Percentiles rank a stretch among this genome's conserved stretches.
These are phyloP conservation scores for Geothlypis trichas DNA, from an alignment of 2,113 vertebrate genomes.

Conservation along the genomic window DNA sequence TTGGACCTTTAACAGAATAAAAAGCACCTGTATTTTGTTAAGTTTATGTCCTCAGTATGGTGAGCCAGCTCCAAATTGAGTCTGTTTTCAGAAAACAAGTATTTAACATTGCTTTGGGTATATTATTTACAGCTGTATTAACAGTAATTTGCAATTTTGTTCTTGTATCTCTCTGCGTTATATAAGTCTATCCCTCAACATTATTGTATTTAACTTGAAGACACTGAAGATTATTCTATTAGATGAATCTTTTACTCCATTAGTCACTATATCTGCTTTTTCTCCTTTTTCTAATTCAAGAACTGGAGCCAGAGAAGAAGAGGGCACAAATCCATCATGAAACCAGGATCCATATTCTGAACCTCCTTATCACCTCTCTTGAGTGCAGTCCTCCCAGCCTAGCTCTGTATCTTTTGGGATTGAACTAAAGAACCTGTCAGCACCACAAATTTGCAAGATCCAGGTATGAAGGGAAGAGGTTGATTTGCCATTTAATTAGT, in stretches of 20 bases:
- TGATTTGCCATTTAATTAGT: not conserved
- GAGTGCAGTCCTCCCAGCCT: slow-evolving; percentile 91
- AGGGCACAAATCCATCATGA: slow-evolving; percentile 84
- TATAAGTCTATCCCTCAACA: not conserved
- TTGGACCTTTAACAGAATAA: not conserved
- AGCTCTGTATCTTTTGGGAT: slow-evolving; percentile 92
- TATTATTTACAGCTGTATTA: not conserved
- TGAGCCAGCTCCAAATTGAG: not conserved
- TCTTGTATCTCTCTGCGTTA: not conserved
- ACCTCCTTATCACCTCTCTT: slow-evolving; percentile 94
- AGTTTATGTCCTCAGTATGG: not conserved
- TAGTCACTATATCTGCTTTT: not conserved
- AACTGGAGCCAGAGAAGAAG: slow-evolving; percentile 80
- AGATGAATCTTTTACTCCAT: not conserved
- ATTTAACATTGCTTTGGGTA: not conserved
- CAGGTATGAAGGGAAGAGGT: slow-evolving; percentile 75
- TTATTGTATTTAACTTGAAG: not conserved
- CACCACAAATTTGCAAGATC: slow-evolving; percentile 93
- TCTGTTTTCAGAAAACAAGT: not conserved
- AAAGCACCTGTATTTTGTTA: not conserved
- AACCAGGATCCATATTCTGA: slow-evolving; percentile 95
- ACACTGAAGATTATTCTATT: not conserved
- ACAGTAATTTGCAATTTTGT: not conserved
- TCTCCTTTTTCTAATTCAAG: slow-evolving; percentile 36
- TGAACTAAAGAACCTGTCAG: slow-evolving; percentile 92